A percentile compares a stretch with the other conserved stretches of the same genome.
phyloP scores from a whole-genome alignment of 2,888 invertebrate species.

The Deroplatys truncata region DNA sequence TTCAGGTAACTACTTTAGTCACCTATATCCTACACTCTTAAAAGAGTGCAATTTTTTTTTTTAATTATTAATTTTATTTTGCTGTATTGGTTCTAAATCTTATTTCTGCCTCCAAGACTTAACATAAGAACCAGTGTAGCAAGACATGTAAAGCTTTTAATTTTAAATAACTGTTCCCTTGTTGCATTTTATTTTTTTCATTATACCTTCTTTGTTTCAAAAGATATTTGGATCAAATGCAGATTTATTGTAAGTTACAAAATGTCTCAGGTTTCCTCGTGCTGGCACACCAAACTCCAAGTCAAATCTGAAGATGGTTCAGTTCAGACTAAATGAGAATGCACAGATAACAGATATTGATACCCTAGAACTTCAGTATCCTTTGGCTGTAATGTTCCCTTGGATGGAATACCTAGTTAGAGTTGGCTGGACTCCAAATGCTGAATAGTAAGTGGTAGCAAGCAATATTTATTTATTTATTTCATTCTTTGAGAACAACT shows the following conservation, averaged over 20 bases:
- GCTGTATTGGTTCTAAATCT: neutral
- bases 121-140: neutral
- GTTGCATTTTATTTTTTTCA: too few species aligned
- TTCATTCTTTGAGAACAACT: too few species aligned
- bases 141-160: too few species aligned
- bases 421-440: slow-evolving; percentile 92
- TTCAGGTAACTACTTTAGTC: slow-evolving; percentile 43
- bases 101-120: neutral
- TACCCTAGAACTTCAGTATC: slow-evolving; percentile 69
- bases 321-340: slow-evolving; percentile 62
- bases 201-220: too few species aligned
- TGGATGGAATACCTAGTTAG: slow-evolving; percentile 95
- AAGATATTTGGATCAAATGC: neutral
- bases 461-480: too few species aligned
- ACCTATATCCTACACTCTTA: too few species aligned
- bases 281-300: slow-evolving; percentile 89
- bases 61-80: neutral
- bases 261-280: slow-evolving; percentile 68
- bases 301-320: slow-evolving; percentile 81
- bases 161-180: too few species aligned
- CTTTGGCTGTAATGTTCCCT: slow-evolving; percentile 76
- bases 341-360: slow-evolving; percentile 71
- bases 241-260: neutral
- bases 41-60: neutral
- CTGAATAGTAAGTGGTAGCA: slow-evolving; percentile 79